phyloP scores from a whole-genome alignment of 2,113 vertebrate species.

The Apus apus region DNA sequence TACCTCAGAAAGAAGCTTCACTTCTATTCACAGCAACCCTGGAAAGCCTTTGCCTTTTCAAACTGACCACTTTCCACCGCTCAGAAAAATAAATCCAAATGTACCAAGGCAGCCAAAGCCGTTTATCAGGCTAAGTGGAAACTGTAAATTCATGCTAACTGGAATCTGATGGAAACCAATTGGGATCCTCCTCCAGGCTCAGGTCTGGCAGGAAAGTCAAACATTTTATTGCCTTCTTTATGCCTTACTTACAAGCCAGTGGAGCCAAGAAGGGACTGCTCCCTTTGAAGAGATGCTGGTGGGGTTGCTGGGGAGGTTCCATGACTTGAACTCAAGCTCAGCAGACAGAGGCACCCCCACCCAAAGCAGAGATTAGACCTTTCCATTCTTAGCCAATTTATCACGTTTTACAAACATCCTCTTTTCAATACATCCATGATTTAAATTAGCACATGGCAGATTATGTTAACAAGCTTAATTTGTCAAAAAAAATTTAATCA shows the following conservation, averaged over 20 bases:
- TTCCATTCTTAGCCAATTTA: background rate
- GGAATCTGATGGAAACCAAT: constrained; percentile 59
- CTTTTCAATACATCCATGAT: constrained; percentile 50
- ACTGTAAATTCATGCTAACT: constrained; percentile 54
- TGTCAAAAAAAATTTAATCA: constrained; percentile 55
- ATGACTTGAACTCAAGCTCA: background rate
- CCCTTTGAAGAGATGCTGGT: background rate
- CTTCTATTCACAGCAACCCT: background rate
- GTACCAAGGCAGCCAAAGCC: constrained; percentile 29
- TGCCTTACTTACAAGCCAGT: background rate
- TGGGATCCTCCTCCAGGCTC: constrained; percentile 56
- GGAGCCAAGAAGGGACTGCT: background rate
- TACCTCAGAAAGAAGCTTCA: constrained; percentile 6
- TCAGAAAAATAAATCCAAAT: constrained; percentile 22
- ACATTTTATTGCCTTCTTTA: constrained; percentile 43
- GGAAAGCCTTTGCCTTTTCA: constrained; percentile 27
- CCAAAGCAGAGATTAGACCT: background rate
- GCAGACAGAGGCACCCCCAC: background rate
- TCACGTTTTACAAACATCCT: constrained; percentile 61
- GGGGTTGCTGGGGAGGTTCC: background rate
- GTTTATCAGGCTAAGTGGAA: constrained; percentile 59
- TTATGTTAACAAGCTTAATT: constrained; percentile 71
- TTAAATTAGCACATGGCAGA: constrained; percentile 60
- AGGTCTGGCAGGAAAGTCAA: constrained; percentile 44
- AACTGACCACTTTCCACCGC: background rate